These are phyloP conservation scores for Lasiommata megera DNA, from an alignment of 2,888 invertebrate genomes.

Conservation along the genomic window DNA sequence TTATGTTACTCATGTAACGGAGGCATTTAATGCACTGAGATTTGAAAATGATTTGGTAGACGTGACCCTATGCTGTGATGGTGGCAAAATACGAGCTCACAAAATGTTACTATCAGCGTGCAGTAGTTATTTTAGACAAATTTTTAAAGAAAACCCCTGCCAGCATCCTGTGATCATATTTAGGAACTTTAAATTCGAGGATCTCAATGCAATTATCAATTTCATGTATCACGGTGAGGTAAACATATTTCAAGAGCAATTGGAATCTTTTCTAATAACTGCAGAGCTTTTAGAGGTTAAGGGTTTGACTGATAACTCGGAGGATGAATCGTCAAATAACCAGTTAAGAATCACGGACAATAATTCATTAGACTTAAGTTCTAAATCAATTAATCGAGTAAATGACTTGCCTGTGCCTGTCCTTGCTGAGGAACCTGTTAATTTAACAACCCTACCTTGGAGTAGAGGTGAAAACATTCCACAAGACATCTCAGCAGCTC, in stretches of 20 bases:
- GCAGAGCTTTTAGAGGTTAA: conserved; percentile 89
- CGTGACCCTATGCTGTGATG: conserved; percentile 93
- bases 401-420: conserved; percentile 55
- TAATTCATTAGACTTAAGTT: conserved; percentile 68
- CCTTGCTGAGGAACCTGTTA: conserved; percentile 68
- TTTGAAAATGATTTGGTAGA: conserved; percentile 88
- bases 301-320: conserved; percentile 84
- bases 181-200: conserved; percentile 88
- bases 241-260: conserved; percentile 89
- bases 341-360: conserved; percentile 58
- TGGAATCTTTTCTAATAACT: conserved; percentile 89
- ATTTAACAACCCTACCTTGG: conserved; percentile 64
- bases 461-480: conserved; percentile 66
- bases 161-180: conserved; percentile 91
- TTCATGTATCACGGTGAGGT: conserved; percentile 93
- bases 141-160: conserved; percentile 88
- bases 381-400: conserved; percentile 57
- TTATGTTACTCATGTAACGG: conserved; percentile 89
- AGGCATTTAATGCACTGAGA: conserved; percentile 88
- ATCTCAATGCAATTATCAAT: conserved; percentile 88
- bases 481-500: conserved; percentile 42
- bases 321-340: conserved; percentile 65
- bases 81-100: conserved; percentile 91
- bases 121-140: conserved; percentile 88
- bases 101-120: conserved; percentile 92